A percentile compares a stretch with the other conserved stretches of the same genome.
Evolutionary conservation across 2,797 vertebrate genomes (phyloP).

Genomic region (Ptychobarbus kaznakovi): DNA sequence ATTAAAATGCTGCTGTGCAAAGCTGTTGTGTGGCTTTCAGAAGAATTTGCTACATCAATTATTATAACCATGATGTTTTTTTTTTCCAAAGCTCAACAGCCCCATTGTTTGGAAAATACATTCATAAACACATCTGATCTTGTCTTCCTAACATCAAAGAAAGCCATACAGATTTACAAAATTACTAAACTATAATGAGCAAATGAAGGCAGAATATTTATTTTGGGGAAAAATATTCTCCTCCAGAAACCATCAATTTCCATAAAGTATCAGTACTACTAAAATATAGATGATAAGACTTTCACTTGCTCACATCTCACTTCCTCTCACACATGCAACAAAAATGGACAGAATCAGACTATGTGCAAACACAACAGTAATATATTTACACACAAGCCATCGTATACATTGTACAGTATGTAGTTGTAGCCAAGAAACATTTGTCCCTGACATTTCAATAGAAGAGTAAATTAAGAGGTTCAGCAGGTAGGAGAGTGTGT

Average conservation of each 20-base stretch:
- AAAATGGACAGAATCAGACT: conserved; percentile 34
- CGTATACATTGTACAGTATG: conserved; percentile 19
- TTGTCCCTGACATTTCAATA: conserved; percentile 52
- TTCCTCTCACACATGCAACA: conserved; percentile 42
- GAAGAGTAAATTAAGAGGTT: conserved; percentile 54
- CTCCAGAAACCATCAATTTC: conserved; percentile 56
- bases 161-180: background rate
- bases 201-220: background rate
- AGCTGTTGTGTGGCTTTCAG: background rate
- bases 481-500: conserved; percentile 46
- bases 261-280: conserved; percentile 68
- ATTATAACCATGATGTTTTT: background rate
- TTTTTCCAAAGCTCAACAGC: background rate
- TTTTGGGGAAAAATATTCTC: background rate
- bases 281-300: conserved; percentile 75
- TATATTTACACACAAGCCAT: background rate
- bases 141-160: background rate
- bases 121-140: background rate
- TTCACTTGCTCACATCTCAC: conserved; percentile 71
- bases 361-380: conserved; percentile 12
- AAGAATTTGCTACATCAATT: background rate
- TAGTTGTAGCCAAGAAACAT: conserved; percentile 33
- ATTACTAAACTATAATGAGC: background rate
- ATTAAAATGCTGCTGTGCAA: background rate
- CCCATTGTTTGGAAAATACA: background rate